Conservation (phyloP, 37 sponge, comb jelly and placozoan species). For the Chondrilla cf. caribensis region DNA sequence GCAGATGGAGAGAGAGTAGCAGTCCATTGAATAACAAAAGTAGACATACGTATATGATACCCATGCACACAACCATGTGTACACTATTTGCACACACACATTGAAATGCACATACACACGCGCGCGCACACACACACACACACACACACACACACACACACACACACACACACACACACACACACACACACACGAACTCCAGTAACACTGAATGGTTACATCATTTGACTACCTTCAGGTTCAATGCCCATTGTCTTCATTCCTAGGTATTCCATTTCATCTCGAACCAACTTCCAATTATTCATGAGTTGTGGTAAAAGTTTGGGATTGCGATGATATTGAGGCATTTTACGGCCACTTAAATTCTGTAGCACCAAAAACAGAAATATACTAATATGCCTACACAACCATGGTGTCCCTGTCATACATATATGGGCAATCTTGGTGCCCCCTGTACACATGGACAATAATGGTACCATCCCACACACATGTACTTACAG, state of each 20-base stretch:
- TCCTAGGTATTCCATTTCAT: slow-evolving; percentile 61
- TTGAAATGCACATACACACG: background rate
- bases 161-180: slow-evolving; percentile 3
- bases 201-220: background rate
- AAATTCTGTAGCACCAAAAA: slow-evolving; percentile 49
- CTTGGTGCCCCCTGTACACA: background rate
- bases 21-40: background rate
- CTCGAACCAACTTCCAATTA: slow-evolving; percentile 72
- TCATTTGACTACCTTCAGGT: slow-evolving; percentile 57
- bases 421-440: background rate
- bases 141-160: background rate
- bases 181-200: background rate
- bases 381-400: background rate
- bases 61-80: background rate
- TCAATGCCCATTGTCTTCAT: slow-evolving; percentile 67
- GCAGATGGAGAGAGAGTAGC: background rate
- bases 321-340: slow-evolving; percentile 39
- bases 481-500: slow-evolving; percentile 40
- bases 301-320: slow-evolving; percentile 60
- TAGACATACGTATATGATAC: background rate
- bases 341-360: slow-evolving; percentile 44
- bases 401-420: background rate
- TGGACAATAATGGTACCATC: background rate
- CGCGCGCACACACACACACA: background rate
- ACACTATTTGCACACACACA: background rate